A percentile compares a stretch with the other conserved stretches of the same genome.
Evolutionary conservation across 2,113 vertebrate species (phyloP).

Genomic region (Bombycilla garrulus): DNA sequence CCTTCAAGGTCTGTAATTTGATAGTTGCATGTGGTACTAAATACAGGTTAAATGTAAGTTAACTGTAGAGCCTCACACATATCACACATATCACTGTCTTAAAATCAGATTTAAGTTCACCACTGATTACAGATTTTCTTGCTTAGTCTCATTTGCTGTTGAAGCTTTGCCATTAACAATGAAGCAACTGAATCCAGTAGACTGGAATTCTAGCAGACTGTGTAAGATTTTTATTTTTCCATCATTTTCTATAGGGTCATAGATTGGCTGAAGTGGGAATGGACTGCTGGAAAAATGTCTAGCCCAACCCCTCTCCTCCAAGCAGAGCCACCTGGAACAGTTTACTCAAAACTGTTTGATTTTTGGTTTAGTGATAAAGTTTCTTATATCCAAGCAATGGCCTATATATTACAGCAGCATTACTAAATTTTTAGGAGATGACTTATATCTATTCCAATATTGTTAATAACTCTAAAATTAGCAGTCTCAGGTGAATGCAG

Average conservation of each 20-base stretch:
- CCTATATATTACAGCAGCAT: neutral
- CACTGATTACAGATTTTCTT: neutral
- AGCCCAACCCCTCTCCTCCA: neutral
- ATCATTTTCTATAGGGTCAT: neutral
- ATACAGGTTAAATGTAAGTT: neutral
- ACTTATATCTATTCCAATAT: neutral
- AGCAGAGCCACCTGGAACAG: neutral
- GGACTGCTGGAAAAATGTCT: neutral
- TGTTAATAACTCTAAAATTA: neutral
- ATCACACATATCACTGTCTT: neutral
- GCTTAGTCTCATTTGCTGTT: neutral
- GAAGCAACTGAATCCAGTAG: neutral
- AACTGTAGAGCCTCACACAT: fast-evolving
- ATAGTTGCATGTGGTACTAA: neutral
- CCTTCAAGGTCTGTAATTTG: neutral
- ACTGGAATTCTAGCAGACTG: neutral
- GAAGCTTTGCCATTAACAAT: neutral
- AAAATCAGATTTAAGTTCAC: neutral
- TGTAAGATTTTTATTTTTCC: neutral
- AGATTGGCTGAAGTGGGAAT: neutral
- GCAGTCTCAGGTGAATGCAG: neutral
- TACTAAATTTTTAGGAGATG: neutral
- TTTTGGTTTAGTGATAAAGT: neutral
- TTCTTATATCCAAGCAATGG: neutral
- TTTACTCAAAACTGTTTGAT: neutral